phyloP scores from a whole-genome alignment of 2,888 invertebrate species.

The Dasysyrphus tricinctus region DNA sequence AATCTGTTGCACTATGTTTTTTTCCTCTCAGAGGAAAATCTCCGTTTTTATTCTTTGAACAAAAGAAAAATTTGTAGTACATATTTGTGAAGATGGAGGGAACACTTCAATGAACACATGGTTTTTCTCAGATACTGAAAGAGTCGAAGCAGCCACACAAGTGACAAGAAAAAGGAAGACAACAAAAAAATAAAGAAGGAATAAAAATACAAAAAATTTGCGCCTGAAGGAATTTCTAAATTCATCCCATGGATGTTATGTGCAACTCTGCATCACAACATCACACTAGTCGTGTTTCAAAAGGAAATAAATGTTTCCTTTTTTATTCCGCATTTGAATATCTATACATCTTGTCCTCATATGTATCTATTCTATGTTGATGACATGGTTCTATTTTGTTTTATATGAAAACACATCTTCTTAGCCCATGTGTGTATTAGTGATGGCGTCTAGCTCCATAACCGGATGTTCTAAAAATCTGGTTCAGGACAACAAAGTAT shows the following conservation, averaged over 20 bases:
- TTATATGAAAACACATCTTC: neutral
- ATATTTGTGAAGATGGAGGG: neutral
- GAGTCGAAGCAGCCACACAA: neutral
- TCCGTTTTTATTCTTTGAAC: neutral
- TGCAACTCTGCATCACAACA: neutral
- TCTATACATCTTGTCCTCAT: neutral
- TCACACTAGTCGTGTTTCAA: too few relatives aligned
- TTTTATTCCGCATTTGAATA: conserved; percentile 4
- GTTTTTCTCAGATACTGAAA: neutral
- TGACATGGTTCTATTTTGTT: conserved; percentile 6
- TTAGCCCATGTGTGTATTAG: too few relatives aligned
- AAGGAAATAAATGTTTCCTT: conserved; percentile 8
- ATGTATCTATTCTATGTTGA: neutral
- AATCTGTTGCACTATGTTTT: conserved; percentile 5
- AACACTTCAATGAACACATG: neutral
- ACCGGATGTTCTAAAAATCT: conserved; percentile 9
- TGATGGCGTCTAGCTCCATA: neutral
- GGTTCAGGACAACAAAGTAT: neutral
- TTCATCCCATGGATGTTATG: neutral
- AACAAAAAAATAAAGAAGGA: neutral
- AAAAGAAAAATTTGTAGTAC: neutral
- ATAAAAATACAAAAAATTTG: neutral
- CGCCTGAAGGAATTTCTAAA: neutral
- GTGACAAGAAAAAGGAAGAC: neutral
- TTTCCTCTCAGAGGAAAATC: neutral